Evolutionary conservation across 1,140 invertebrate species (phyloP), one percentile per base, ranked within the genome.

Genomic region (Melanaphis sacchari): DNA sequence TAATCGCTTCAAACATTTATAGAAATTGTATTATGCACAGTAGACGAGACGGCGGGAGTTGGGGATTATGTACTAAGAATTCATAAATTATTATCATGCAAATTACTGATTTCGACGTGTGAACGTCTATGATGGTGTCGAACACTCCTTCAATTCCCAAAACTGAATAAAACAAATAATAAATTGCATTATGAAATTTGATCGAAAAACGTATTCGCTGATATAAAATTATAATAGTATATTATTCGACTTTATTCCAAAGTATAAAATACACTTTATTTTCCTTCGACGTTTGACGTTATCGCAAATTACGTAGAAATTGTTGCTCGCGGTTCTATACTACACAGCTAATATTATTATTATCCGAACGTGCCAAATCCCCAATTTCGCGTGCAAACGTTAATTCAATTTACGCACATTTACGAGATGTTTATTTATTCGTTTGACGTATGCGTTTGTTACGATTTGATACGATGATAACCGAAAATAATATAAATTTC

Each of bases 361-460:
- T 85, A 31, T 15, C 26, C 41, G 84, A 85, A 85, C 84, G 84
- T 85, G 84, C 84, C 38, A 43, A 85, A 85, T 85, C 31, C 41
- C 40, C 24, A 26, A 40, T 85, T 43, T 43, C 15, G 24, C 9
- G 82, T 1, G 11, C 59, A 31, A n/a, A 66, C 31, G 59, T 76
- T n/a, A 76, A 76, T 76, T n/a, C 59, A 15, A 40, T 85, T 43
- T 43, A 26, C 22, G 22, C 41, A 85, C 40, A 43, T 85, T 85
- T 40, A 40, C 82, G 82, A 85, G 26, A 85, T 85, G 84, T 43
- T 85, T 85, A 76, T 76, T n/a, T 76, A 76, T 76, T 76, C 26
- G 24, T 85, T 85, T 43, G 26, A 21, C 41, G 40, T 43, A 31
- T 15, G 15, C 11, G 31, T 43, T 85, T n/a, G 41, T 43, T 85